A percentile compares a stretch with the other conserved stretches of the same genome.
phyloP scores from a whole-genome alignment of 1,140 invertebrate genomes.

The Drosophila ogumai region DNA sequence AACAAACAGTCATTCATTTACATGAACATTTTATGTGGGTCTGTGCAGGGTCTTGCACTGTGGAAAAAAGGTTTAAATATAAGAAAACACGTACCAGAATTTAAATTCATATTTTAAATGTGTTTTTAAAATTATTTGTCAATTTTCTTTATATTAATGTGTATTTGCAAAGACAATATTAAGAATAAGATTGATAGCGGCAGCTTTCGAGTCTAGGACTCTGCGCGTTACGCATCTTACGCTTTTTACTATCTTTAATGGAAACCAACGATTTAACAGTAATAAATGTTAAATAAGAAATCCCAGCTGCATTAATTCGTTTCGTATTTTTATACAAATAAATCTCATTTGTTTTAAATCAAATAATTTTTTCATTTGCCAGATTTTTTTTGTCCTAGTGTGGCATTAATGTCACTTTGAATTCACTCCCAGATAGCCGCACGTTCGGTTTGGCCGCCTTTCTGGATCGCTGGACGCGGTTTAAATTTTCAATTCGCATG shows the following conservation, averaged over 20 bases:
- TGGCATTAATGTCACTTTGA: constrained; percentile 45
- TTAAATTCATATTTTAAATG: not conserved
- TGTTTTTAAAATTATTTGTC: not conserved
- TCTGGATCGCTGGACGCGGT: constrained; percentile 27
- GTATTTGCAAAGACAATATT: not conserved
- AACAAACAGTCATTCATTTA: constrained; percentile 31
- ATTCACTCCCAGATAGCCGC: constrained; percentile 34
- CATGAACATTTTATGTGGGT: constrained; percentile 13
- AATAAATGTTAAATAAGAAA: not conserved
- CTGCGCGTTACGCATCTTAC: not conserved
- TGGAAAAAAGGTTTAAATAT: not conserved
- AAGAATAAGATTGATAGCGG: not conserved
- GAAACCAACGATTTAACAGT: not conserved
- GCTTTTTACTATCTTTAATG: not conserved
- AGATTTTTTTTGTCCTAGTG: not conserved
- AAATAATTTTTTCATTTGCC: not conserved
- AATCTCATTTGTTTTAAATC: not conserved
- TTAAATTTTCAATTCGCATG: constrained; percentile 83
- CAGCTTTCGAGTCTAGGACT: not conserved
- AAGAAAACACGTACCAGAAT: not conserved
- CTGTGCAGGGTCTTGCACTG: constrained; percentile 7
- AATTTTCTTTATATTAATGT: not conserved
- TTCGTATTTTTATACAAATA: not conserved
- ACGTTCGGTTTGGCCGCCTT: constrained; percentile 26
- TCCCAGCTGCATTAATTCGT: not conserved